Base-by-base conservation (phyloP, 2,113 vertebrate genomes). In the Jaculus jaculus region DNA sequence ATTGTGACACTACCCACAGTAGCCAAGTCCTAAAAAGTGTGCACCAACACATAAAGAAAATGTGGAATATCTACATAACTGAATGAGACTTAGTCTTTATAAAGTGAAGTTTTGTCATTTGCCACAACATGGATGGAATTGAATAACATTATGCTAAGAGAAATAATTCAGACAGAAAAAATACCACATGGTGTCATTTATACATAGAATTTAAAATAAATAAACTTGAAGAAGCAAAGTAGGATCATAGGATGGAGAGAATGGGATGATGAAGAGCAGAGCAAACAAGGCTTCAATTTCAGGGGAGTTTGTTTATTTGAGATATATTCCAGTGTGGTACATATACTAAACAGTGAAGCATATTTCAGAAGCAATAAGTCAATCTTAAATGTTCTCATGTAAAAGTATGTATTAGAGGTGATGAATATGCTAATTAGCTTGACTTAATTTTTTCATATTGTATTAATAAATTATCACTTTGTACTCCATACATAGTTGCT, bases 381-480 rank as follows among this genome's bases (percentile, higher is more conserved):
- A 51, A 63, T 87, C 83, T 77, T 24, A 58, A 88, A 73, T 66
- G 28, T 73, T 72, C 39, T 88, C 39, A 77, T 2, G 61, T 28
- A 88, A 83, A 87, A 82, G 30, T 61, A 86, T 58, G 17, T 88
- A 84, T 72, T 79, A n/a, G 79, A 78, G 28, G 42, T 74, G 58
- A 91, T 72, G 28, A 16, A 73, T 78, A 84, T 83, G 34, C 78
- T 84, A 88, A 88, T 88, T 92, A 58, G 1, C 84, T 84, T 39
- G 7, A 73, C 84, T 92, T 88, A 54, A 89, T 84, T 88, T 84
- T 84, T 73, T 18, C 18, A 84, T 17, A 60, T 72, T 89, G 42
- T 72, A 37, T 58, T 84, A 61, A 73, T 73, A 89, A 65, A 92
- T 69, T 72, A 42, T 84, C 23, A 72, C 12, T 84, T 84, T 88